Conservation (phyloP, 2,113 vertebrate genomes). For the Ellobius talpinus region DNA sequence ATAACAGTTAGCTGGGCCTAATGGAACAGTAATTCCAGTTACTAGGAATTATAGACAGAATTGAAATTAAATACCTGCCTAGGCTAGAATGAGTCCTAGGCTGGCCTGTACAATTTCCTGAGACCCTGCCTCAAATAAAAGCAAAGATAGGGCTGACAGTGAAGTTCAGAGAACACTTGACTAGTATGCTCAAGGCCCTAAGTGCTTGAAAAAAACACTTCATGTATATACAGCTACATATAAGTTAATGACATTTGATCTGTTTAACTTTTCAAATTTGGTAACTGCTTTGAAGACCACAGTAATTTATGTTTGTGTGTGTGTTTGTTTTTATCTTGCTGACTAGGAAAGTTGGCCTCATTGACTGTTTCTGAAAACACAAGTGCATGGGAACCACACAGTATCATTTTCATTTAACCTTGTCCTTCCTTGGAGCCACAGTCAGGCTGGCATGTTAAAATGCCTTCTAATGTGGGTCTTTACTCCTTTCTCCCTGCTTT, state of each 20-base stretch:
- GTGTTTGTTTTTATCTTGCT: slow-evolving; percentile 40
- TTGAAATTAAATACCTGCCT: neutral
- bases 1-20: neutral
- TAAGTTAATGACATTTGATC: neutral
- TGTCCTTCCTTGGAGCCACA: neutral
- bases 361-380: slow-evolving; percentile 22
- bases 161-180: neutral
- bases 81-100: neutral
- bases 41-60: too few relatives aligned
- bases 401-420: neutral
- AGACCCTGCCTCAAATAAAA: neutral
- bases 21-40: neutral
- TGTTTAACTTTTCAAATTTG: neutral
- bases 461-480: neutral
- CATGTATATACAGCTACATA: neutral
- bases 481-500: neutral
- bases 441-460: neutral
- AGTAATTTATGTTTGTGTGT: neutral
- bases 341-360: slow-evolving; percentile 29
- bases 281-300: neutral
- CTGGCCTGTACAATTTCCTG: neutral
- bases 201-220: neutral
- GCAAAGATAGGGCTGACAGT: neutral
- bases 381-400: neutral
- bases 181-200: neutral